Conservation (phyloP, 1,140 invertebrate species). For the Drosophila sturtevanti region DNA sequence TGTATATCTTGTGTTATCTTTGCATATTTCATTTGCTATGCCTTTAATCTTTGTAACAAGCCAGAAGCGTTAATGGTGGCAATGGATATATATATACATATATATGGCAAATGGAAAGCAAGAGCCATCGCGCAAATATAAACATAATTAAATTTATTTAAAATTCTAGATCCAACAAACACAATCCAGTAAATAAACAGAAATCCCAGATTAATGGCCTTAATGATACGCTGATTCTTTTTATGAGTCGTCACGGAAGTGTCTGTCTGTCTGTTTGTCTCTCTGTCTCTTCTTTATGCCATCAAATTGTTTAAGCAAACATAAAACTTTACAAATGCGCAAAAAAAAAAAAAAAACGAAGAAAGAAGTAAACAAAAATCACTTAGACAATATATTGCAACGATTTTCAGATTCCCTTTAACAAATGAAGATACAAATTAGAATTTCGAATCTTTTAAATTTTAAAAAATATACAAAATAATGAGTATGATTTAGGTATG, state of each 20-base stretch:
- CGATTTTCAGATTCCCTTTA: background rate
- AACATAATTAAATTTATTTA: constrained; percentile 81
- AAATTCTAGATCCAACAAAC: constrained; percentile 60
- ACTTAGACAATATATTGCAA: background rate
- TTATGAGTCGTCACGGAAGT: constrained; percentile 75
- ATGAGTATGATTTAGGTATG: no score
- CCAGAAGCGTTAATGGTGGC: constrained; percentile 2
- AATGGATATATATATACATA: no score
- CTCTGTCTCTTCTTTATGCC: constrained; percentile 42
- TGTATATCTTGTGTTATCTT: constrained; percentile 58
- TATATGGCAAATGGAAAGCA: background rate
- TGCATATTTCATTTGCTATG: constrained; percentile 74
- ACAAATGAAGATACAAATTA: background rate
- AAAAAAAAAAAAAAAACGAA: constrained; percentile 26
- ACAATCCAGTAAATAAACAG: constrained; percentile 71
- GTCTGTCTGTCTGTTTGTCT: constrained; percentile 42
- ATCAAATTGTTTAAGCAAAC: constrained; percentile 80
- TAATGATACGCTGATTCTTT: constrained; percentile 72
- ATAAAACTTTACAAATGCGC: constrained; percentile 78
- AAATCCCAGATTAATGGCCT: constrained; percentile 76
- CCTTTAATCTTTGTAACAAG: constrained; percentile 72
- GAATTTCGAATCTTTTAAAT: background rate
- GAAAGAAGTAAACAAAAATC: constrained; percentile 19
- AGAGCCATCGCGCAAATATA: constrained; percentile 27
- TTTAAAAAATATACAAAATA: no score